Evolutionary conservation across 92 coral and sea anemone species (phyloP).

Genomic region (Pocillopora meandrina): DNA sequence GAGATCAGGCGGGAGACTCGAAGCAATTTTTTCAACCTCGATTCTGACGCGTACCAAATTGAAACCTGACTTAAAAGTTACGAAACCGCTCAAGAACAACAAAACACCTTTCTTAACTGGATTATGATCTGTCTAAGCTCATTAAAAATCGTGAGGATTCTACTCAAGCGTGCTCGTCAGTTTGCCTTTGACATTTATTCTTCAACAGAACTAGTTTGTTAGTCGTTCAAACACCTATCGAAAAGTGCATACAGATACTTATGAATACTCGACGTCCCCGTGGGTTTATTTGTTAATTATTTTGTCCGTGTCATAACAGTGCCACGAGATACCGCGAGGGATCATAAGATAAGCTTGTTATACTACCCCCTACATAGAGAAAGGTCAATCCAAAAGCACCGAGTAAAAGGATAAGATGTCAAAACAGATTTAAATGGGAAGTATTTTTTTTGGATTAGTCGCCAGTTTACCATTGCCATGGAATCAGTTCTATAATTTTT

Average conservation of each 20-base stretch:
- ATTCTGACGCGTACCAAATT: not conserved
- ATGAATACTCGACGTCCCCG: conserved; percentile 7
- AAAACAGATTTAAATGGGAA: not conserved
- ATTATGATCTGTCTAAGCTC: conserved; percentile 20
- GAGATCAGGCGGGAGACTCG: not conserved
- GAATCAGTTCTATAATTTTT: not conserved
- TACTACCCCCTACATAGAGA: conserved; percentile 29
- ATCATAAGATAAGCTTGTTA: conserved; percentile 17
- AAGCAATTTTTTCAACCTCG: not conserved
- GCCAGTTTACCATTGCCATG: not conserved
- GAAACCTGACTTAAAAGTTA: not conserved
- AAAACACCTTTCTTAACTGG: not conserved
- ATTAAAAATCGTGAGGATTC: conserved; percentile 22
- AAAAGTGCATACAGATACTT: not conserved
- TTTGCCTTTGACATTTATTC: not conserved
- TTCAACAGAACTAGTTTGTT: not conserved
- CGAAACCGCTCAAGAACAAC: not conserved
- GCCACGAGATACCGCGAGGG: conserved; percentile 35
- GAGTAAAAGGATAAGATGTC: not conserved
- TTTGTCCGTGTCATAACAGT: conserved; percentile 10
- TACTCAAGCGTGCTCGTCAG: not conserved
- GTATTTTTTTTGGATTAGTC: not conserved
- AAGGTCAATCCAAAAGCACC: conserved; percentile 12
- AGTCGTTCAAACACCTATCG: not conserved
- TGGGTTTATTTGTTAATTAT: not conserved